Base-by-base conservation (phyloP, 1,140 invertebrate species). In the Cryptotermes secundus region DNA sequence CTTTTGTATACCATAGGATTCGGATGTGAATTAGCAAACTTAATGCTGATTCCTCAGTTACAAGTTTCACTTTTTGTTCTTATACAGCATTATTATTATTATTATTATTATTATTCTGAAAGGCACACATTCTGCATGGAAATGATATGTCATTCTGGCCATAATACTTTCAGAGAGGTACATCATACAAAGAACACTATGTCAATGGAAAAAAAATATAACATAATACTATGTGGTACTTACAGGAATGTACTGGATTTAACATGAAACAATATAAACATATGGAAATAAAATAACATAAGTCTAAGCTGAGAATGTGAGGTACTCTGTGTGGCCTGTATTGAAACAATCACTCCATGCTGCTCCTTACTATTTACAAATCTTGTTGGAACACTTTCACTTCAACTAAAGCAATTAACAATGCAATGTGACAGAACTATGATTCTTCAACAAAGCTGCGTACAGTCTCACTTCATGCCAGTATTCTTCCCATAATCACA, bases 91-190 rank as follows among this genome's bases (percentile, higher is more conserved):
- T 81, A 38, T 82, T 82, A 31, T 82, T 82, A 45, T 26, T 65
- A 65, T 65, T 72, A 72, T 72, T 59, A 59, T 59, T 59, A 59
- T 59, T 2, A 72, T 31, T 49, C 45, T 49, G 81, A 82, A 82
- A 82, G 81, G 81, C 81, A 82, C 81, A 82, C 35, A 82, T 82
- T 34, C 81, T 49, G 81, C 81, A 82, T 82, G 81, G 81, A 81
- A 59, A 45, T n/a, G 81, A 82, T 82, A 82, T 82, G 81, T 82
- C 81, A 49, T 45, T 82, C 81, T 82, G 81, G 81, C 53, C 81
- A 82, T 82, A n/a, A 34, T 26, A 34, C 53, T 45, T 45, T 53
- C 16, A 72, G 31, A 72, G n/a, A 31, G 26, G 59, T 72, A 72
- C 59, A 72, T n/a, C n/a, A 31, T 4, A 72, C 59, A 72, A 72